Evolutionary conservation across 2,888 invertebrate species (phyloP).

Genomic region (Spilarctia lutea): DNA sequence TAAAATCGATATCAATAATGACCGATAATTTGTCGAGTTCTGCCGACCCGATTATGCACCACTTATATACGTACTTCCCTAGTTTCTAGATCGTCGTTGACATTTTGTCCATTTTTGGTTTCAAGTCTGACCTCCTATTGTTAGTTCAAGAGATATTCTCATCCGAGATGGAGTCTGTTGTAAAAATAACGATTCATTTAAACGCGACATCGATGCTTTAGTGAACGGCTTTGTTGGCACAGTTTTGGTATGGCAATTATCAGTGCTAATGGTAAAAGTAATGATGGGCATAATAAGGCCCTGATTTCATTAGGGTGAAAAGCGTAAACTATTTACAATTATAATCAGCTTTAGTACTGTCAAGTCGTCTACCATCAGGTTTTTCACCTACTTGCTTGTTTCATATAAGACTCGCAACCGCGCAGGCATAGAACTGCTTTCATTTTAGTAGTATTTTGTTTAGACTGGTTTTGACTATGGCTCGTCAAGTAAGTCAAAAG

Average conservation of each 20-base stretch:
- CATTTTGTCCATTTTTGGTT: slow-evolving; percentile 47
- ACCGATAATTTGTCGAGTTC: slow-evolving; percentile 19
- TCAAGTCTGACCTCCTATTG: slow-evolving; percentile 38
- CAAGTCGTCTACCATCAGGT: not conserved
- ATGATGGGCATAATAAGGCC: slow-evolving; percentile 24
- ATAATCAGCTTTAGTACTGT: no score
- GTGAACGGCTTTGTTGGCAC: slow-evolving; percentile 44
- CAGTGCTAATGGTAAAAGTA: slow-evolving; percentile 30
- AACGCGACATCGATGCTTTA: slow-evolving; percentile 42
- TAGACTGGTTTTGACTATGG: no score
- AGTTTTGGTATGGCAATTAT: slow-evolving; percentile 45
- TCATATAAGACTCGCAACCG: no score
- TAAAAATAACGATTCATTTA: slow-evolving; percentile 55
- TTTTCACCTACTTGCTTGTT: no score
- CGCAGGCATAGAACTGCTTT: no score
- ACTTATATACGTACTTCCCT: slow-evolving; percentile 28
- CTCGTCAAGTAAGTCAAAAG: no score
- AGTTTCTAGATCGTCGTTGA: slow-evolving; percentile 38
- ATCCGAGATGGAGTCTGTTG: slow-evolving; percentile 47
- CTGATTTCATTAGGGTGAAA: not conserved
- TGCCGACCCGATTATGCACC: slow-evolving; percentile 12
- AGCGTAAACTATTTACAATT: not conserved
- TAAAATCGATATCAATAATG: slow-evolving; percentile 23
- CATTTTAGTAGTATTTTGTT: no score
- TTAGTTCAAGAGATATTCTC: slow-evolving; percentile 49